These are phyloP conservation scores for Eremobia ochroleuca DNA, from an alignment of 2,888 invertebrate genomes.

Conservation along the genomic window DNA sequence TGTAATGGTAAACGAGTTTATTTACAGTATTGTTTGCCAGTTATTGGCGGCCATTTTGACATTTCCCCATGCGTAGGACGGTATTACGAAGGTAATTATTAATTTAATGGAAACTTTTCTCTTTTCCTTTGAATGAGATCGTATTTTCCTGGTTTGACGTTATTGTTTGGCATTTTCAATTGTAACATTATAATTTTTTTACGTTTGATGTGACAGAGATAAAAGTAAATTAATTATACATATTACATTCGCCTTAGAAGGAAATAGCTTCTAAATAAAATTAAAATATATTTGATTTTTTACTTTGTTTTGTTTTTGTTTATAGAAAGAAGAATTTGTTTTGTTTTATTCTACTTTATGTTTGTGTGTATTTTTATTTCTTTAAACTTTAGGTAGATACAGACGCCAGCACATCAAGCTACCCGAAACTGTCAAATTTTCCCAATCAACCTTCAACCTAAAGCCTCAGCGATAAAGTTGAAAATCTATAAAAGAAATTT, in stretches of 20 bases:
- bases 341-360: background rate
- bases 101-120: background rate
- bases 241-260: background rate
- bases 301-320: background rate
- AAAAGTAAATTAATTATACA: background rate
- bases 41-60: slow-evolving; percentile 1
- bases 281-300: too few relatives aligned
- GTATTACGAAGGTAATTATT: background rate
- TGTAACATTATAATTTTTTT: background rate
- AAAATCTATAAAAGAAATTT: too few relatives aligned
- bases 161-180: background rate
- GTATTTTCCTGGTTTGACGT: background rate
- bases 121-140: background rate
- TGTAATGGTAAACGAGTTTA: slow-evolving; percentile 27
- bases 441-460: too few relatives aligned
- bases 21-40: slow-evolving; percentile 18
- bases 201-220: background rate
- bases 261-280: too few relatives aligned
- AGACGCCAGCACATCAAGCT: too few relatives aligned
- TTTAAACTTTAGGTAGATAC: background rate
- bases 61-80: slow-evolving; percentile 15
- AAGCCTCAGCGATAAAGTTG: too few relatives aligned
- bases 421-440: too few relatives aligned
- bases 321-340: background rate
- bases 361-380: too few relatives aligned